Percentiles rank a stretch among this genome's conserved stretches.
Conservation (phyloP, 2,797 vertebrate species). For the Naso thynnoides region DNA sequence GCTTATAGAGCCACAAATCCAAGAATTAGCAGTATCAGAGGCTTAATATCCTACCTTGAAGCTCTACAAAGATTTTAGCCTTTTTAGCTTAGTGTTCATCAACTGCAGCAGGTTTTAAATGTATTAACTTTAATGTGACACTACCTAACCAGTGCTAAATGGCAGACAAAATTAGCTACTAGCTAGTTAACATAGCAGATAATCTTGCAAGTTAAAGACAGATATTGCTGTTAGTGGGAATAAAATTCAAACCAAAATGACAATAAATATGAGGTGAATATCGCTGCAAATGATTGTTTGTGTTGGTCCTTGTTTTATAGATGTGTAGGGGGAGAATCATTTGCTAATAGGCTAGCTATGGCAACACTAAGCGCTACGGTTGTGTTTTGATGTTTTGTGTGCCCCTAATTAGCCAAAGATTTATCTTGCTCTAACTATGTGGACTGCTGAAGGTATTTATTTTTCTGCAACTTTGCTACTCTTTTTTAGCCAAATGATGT, state of each 20-base stretch:
- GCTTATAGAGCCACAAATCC: background rate
- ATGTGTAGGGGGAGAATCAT: background rate
- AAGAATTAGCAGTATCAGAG: background rate
- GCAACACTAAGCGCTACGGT: background rate
- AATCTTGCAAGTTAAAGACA: background rate
- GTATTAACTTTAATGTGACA: background rate
- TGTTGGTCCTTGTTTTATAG: background rate
- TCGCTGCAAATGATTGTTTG: background rate
- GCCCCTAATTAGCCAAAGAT: background rate
- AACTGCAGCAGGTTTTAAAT: background rate
- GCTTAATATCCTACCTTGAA: conserved; percentile 3
- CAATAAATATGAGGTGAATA: background rate
- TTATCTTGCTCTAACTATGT: background rate
- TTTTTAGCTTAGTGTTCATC: background rate
- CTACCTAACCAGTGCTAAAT: background rate
- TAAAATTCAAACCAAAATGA: background rate
- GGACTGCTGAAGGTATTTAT: background rate
- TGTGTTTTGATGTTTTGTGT: background rate
- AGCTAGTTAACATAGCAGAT: background rate
- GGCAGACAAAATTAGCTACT: background rate
- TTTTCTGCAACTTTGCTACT: no score
- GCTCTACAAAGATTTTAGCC: background rate
- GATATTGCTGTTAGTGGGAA: background rate
- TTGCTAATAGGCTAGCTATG: background rate
- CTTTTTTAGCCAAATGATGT: background rate